Base-by-base conservation (phyloP, 2,113 vertebrate genomes). In the Cettia cetti region DNA sequence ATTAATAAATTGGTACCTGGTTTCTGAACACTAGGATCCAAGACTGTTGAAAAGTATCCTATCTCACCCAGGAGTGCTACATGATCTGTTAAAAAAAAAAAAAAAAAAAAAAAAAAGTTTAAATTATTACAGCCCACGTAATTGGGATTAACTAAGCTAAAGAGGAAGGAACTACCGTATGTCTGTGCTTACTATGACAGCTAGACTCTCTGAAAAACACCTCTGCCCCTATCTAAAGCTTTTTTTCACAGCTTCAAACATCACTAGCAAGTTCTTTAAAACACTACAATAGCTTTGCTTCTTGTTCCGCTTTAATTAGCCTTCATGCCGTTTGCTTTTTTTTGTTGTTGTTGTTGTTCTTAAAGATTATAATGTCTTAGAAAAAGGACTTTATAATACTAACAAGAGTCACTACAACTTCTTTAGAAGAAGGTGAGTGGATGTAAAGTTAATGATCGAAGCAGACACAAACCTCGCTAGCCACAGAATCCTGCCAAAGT, bases 81-180 rank as follows among this genome's bases (percentile, higher is more conserved):
- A 90, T 77, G 56, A 70, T 94, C 94, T 82, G 59, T 66, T 14
- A 56, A 39, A 31, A 12, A 56, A 13, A 89, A 45, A n/a, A 40
- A 56, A 39, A 31, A 12, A 56, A 13, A 89, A 45, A n/a, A 40
- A 96, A 92, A 89, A 86, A 76, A 20, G 70, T 64, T 94, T 86
- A 91, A 97, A 97, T 96, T 96, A 97, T 96, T 96, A 95, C 93
- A 97, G 97, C 98, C 98, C 98, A 98, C 96, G 96, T 98, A 99
- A 99, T 98, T 98, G 98, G 97, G 96, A 98, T 98, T 99, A 99
- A 98, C 98, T 99, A 98, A 99, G 98, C 98, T 98, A 96, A 92
- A 99, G 98, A 99, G 94, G 98, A 98, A 98, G 98, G 98, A 98
- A 97, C 93, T 91, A 95, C 96, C 90, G 97, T 98, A 97, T 97